Conservation (phyloP, 2,113 vertebrate species). For the Hassar affinis region DNA sequence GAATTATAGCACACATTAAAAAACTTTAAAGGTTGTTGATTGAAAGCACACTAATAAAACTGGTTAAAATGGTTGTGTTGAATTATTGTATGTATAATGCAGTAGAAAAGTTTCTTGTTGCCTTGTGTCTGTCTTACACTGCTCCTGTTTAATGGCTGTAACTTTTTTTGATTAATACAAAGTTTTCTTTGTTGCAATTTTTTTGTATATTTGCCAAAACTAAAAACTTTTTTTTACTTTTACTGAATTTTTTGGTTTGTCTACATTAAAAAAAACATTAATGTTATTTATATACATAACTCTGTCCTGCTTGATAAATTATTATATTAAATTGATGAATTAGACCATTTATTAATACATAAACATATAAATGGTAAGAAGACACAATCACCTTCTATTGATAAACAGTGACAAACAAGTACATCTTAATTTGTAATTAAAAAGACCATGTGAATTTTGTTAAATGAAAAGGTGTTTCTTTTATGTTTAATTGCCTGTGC, state of each 20-base stretch:
- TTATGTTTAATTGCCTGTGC: not conserved
- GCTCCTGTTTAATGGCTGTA: not conserved
- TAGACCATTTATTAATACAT: not conserved
- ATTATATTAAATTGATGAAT: not conserved
- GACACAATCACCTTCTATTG: not conserved
- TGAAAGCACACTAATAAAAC: no score
- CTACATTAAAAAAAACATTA: not conserved
- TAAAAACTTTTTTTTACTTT: not conserved
- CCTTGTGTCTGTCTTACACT: conserved; percentile 11
- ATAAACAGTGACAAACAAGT: not conserved
- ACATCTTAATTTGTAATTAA: not conserved
- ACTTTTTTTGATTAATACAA: not conserved
- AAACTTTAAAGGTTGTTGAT: no score
- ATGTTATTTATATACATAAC: conserved; percentile 2
- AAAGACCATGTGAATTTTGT: not conserved
- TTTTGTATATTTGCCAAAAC: conserved; percentile 1
- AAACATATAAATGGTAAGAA: not conserved
- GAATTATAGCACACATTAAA: conserved; percentile 19
- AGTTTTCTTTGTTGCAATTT: not conserved
- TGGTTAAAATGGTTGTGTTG: no score
- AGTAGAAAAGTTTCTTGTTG: not conserved
- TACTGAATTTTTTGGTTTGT: not conserved
- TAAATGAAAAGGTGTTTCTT: not conserved
- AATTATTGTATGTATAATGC: conserved; percentile 29
- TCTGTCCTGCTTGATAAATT: not conserved